These are phyloP conservation scores for Mus musculus DNA, from an alignment of 2,113 vertebrate species.

Conservation along the genomic window DNA sequence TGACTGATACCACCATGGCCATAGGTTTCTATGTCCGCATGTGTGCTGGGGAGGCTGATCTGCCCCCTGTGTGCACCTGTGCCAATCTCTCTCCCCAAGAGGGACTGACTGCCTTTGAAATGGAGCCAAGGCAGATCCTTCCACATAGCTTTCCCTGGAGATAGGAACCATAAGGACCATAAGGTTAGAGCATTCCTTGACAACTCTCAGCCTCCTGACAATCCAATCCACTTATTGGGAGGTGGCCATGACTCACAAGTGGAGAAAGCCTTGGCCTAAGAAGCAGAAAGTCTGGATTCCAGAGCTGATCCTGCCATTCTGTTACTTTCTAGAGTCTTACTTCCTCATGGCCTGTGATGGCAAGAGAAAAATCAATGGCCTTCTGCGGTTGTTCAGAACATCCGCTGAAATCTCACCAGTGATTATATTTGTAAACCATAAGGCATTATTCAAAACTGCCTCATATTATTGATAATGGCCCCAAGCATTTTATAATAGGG, in stretches of 20 bases:
- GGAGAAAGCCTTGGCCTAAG: background rate
- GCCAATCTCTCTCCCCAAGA: background rate
- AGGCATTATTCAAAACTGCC: background rate
- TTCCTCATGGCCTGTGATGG: background rate
- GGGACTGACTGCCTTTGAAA: background rate
- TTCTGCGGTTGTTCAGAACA: background rate
- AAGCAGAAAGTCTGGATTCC: background rate
- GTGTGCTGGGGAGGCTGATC: background rate
- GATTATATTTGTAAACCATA: background rate
- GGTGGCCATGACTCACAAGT: background rate
- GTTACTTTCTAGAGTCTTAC: background rate
- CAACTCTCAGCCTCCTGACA: background rate
- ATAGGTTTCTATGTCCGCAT: fast-evolving
- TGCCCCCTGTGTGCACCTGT: fast-evolving
- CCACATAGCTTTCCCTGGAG: background rate
- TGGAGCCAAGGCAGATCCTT: background rate
- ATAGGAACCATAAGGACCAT: background rate
- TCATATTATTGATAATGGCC: background rate
- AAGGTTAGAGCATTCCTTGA: background rate
- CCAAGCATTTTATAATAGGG: background rate
- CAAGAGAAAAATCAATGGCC: background rate
- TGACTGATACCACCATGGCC: background rate
- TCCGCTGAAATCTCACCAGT: background rate
- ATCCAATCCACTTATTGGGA: background rate
- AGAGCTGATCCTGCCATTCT: background rate